Conservation (phyloP, 30 jellyfish, hydroid and myxozoan species). For the Catostylus mosaicus region DNA sequence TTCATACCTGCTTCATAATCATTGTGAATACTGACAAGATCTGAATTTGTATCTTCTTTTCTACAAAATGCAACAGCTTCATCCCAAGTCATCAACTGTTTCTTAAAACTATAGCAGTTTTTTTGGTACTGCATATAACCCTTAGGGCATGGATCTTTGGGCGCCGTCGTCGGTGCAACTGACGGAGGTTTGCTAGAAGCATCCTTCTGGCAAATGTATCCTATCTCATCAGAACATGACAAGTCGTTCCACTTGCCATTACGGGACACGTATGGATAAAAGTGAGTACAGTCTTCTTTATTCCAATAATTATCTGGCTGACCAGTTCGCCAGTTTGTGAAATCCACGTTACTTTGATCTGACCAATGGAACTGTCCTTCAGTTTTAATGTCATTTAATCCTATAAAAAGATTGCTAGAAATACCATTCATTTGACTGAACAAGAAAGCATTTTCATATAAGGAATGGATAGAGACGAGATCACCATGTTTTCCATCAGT, state of each 20-base stretch:
- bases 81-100: slow-evolving; percentile 76
- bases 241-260: slow-evolving; percentile 95
- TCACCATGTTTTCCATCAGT: slow-evolving; percentile 58
- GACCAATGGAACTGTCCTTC: slow-evolving; percentile 90
- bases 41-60: slow-evolving; percentile 45
- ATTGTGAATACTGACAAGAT: slow-evolving; percentile 71
- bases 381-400: slow-evolving; percentile 72
- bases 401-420: slow-evolving; percentile 67
- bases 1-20: slow-evolving; percentile 82
- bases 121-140: slow-evolving; percentile 52
- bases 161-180: slow-evolving; percentile 33
- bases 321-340: slow-evolving; percentile 75
- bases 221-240: slow-evolving; percentile 56
- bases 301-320: slow-evolving; percentile 88
- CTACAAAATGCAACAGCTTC: slow-evolving; percentile 72
- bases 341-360: slow-evolving; percentile 80
- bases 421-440: slow-evolving; percentile 75
- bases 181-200: slow-evolving; percentile 28
- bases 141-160: slow-evolving; percentile 59
- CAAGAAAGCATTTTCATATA: slow-evolving; percentile 80
- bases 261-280: slow-evolving; percentile 67
- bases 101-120: slow-evolving; percentile 69
- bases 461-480: slow-evolving; percentile 82
- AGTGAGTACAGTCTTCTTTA: slow-evolving; percentile 88
- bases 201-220: slow-evolving; percentile 89